Conservation (phyloP, 2,888 invertebrate genomes). For the Dione vanillae region DNA sequence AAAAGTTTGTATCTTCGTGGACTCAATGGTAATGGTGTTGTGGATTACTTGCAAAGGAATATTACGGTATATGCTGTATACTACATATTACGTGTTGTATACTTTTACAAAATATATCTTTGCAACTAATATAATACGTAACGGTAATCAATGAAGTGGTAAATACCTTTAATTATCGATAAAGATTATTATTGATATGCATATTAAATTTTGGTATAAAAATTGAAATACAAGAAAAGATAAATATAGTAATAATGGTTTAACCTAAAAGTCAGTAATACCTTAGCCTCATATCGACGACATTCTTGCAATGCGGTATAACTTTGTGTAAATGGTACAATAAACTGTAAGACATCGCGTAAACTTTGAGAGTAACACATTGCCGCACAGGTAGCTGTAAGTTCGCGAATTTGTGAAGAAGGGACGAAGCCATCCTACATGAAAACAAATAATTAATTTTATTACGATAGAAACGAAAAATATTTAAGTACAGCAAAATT, state of each 20-base stretch:
- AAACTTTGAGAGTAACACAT: slow-evolving; percentile 86
- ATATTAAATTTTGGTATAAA: too few relatives aligned
- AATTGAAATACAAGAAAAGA: too few relatives aligned
- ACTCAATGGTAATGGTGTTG: background rate
- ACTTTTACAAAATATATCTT: too few relatives aligned
- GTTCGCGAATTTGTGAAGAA: slow-evolving; percentile 61
- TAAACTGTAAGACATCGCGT: slow-evolving; percentile 72
- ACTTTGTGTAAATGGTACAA: slow-evolving; percentile 71
- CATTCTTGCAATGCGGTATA: slow-evolving; percentile 51
- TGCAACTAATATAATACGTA: too few relatives aligned
- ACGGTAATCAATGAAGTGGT: too few relatives aligned
- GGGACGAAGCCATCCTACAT: slow-evolving; percentile 69
- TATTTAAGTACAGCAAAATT: too few relatives aligned
- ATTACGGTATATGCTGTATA: background rate
- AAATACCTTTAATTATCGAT: too few relatives aligned
- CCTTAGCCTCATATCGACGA: slow-evolving; percentile 63
- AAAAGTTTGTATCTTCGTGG: slow-evolving; percentile 31
- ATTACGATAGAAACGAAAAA: too few relatives aligned
- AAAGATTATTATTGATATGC: too few relatives aligned
- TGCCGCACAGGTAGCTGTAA: slow-evolving; percentile 91
- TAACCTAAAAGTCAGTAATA: slow-evolving; percentile 41
- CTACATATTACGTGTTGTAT: background rate
- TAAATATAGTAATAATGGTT: too few relatives aligned
- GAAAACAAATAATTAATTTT: slow-evolving; percentile 15
- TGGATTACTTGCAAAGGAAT: background rate